Base-by-base conservation (phyloP, 2,888 invertebrate species). In the Venusia cambrica region DNA sequence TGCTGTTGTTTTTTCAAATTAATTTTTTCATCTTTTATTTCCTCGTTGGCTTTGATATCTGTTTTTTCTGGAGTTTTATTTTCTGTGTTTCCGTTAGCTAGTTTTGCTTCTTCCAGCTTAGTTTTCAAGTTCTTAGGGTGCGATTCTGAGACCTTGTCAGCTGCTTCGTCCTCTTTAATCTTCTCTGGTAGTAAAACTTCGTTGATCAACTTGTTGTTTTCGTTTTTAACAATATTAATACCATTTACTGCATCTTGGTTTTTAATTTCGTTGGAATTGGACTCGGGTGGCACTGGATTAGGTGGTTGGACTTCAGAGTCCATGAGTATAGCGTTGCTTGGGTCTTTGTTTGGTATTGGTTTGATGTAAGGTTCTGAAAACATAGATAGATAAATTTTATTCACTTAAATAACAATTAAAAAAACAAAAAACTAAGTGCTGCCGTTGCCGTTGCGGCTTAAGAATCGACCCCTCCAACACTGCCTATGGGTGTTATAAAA, bases 231-330 rank as follows among this genome's bases (percentile, higher is more conserved):
- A 56, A 71, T 49, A 67, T 73, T 32, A 62, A 22, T 22, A 4
- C 1, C 12, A 2, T n/a, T n/a, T n/a, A n/a, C n/a, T n/a, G 63
- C 12, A 54, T 77, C 55, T 5, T 36, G 18, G 0, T 27, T 21
- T 50, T 87, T 87, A 1, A 38, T 15, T 45, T 88, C 88, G 31
- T 76, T 76, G 1, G 75, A 71, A 31, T 69, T 70, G 0, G 76
- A 65, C 42, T 84, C 79, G 1, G 87, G 85, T n/a, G 84, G 80
- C 0, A 83, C 69, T 0, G 84, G 83, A 40, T 87, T 87, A 0
- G 87, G 85, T 0, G 87, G 84, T 47, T 87, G 77, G 2, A 79
- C 62, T 58, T 75, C 79, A 0, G 88, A 87, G 47, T 87, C 78
- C 50, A 74, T 74, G 4, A 56, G 52, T 1, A 56, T 48, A 4